A percentile compares a stretch with the other conserved stretches of the same genome.
Conservation (phyloP, 2,888 invertebrate species). For the Vanessa cardui region DNA sequence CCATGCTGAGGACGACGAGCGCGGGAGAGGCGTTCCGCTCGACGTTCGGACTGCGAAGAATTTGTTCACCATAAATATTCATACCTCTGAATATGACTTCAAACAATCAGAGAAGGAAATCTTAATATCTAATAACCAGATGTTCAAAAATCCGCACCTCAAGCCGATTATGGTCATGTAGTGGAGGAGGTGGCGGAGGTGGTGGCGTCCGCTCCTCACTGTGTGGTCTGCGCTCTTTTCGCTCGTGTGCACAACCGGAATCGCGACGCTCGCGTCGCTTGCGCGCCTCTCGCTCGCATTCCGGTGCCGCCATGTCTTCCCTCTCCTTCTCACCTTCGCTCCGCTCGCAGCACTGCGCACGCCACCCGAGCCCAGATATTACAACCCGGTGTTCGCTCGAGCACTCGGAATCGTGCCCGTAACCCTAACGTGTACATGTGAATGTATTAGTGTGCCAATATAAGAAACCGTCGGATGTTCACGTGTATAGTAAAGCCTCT, state of each 20-base stretch:
- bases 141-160: conserved; percentile 55
- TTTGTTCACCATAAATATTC: background rate
- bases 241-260: conserved; percentile 78
- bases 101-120: no score
- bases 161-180: conserved; percentile 73
- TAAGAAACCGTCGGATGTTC: conserved; percentile 31
- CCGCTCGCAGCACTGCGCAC: conserved; percentile 78
- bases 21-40: conserved; percentile 72
- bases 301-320: conserved; percentile 79
- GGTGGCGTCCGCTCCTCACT: conserved; percentile 76
- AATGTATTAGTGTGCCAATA: conserved; percentile 61
- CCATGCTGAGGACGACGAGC: conserved; percentile 73
- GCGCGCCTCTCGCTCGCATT: conserved; percentile 83
- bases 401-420: conserved; percentile 77
- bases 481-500: conserved; percentile 50
- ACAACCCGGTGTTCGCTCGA: conserved; percentile 75
- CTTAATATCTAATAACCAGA: background rate
- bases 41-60: conserved; percentile 68
- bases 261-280: conserved; percentile 85
- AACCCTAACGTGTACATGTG: conserved; percentile 69
- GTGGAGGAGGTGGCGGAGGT: conserved; percentile 72
- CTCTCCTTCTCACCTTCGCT: conserved; percentile 64
- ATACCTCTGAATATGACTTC: background rate
- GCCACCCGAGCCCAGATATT: conserved; percentile 77
- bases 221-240: conserved; percentile 74